phyloP scores from a whole-genome alignment of 2,888 invertebrate species.

The Andrena dorsata region DNA sequence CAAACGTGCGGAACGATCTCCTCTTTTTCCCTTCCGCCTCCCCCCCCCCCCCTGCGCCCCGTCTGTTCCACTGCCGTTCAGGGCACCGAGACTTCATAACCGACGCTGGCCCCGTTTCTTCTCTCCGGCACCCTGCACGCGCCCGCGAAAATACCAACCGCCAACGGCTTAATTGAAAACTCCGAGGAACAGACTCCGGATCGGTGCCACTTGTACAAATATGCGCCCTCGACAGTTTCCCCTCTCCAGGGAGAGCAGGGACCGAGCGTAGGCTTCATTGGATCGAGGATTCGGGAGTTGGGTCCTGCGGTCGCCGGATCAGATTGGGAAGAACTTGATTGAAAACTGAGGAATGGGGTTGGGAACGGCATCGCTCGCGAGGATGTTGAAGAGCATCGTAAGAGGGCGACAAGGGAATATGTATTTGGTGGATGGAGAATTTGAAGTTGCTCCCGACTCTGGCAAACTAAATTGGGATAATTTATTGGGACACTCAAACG shows the following conservation, averaged over 20 bases:
- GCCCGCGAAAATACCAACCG: conserved; percentile 5
- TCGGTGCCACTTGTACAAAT: neutral
- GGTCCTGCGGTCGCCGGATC: too few relatives aligned
- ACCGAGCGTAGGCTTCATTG: too few relatives aligned
- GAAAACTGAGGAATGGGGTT: too few relatives aligned
- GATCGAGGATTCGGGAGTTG: too few relatives aligned
- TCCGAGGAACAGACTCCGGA: neutral
- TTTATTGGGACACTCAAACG: neutral
- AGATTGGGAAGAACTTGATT: too few relatives aligned
- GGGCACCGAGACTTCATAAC: conserved; percentile 23
- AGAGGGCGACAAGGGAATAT: neutral
- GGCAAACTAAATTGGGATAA: neutral
- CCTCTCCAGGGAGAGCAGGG: too few relatives aligned
- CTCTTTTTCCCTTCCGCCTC: conserved; percentile 35
- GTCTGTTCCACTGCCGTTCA: conserved; percentile 11
- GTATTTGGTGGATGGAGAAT: neutral
- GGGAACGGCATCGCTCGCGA: too few relatives aligned
- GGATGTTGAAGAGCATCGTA: too few relatives aligned
- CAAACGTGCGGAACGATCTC: conserved; percentile 56
- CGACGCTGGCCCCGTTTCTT: conserved; percentile 3
- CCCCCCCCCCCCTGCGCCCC: neutral
- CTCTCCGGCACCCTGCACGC: neutral
- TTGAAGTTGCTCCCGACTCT: neutral
- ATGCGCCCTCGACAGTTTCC: neutral
- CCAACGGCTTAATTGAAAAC: conserved; percentile 13